Base-by-base conservation (phyloP, 2,113 vertebrate genomes). In the Abramis brama region DNA sequence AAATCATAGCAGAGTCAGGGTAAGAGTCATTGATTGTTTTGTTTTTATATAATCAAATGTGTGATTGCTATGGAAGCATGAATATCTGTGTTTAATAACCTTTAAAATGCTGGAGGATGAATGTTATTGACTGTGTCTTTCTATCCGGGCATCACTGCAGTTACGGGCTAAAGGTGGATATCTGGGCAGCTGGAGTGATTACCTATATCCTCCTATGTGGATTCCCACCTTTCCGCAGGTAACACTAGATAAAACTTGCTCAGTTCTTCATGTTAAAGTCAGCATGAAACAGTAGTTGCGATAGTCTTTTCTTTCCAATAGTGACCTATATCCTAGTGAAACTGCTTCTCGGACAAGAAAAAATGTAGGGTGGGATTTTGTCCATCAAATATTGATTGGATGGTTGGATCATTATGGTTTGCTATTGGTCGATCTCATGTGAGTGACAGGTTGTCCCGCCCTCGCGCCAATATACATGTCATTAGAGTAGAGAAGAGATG, bases 221-320 rank as follows among this genome's bases (percentile, higher is more conserved):
- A 33, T 99, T 99, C 89, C 98, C 98, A 12, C 98, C 98, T 2
- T 99, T 99, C 89, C 95, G 97, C 92, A 99, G 97, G 98, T 99
- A 90, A 23, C 17, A 21, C 30, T 5, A 30, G 12, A 79, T 60
- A 55, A 55, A 30, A 50, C 17, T 2, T n/a, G 27, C 52, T 59
- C 52, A 11, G 62, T 59, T 19, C 2, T 79, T 59, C 30, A 59
- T 59, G 52, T 79, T 39, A 50, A 64, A 27, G n/a, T 13, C 55
- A 57, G 7, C 55, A 57, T 23, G 19, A 57, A 57, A 57, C 7
- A 3, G 55, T 57, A 57, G 19, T 21, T 57, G 19, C 2, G 19
- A 57, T 21, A 21, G 19, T 57, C 55, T 57, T 8, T 57, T 57
- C 55, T 57, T 57, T 66, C 62, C 62, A 66, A 66, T 15, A 30